These are phyloP conservation scores for Gisinianus flammeolus DNA, from an alignment of 2,888 invertebrate species.

Conservation along the genomic window DNA sequence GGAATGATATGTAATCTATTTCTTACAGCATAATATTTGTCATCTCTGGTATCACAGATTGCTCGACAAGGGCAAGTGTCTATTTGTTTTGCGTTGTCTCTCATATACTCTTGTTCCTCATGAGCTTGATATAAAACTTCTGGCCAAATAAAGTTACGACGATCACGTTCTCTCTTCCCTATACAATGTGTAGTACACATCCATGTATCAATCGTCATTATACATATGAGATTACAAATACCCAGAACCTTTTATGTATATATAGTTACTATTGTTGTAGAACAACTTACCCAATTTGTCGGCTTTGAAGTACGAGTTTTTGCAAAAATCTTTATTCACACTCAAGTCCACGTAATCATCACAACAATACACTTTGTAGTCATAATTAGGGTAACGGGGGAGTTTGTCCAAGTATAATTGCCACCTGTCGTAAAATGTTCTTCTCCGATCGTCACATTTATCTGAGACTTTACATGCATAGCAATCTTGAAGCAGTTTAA, in stretches of 20 bases:
- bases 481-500: constrained; percentile 42
- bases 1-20: constrained; percentile 8
- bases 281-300: constrained; percentile 41
- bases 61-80: constrained; percentile 25
- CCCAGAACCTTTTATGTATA: not conserved
- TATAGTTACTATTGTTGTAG: not conserved
- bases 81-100: constrained; percentile 42
- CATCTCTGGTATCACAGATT: not conserved
- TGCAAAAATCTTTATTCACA: constrained; percentile 49
- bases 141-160: constrained; percentile 46
- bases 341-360: constrained; percentile 55
- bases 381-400: constrained; percentile 47
- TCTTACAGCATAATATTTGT: constrained; percentile 24
- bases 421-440: constrained; percentile 51
- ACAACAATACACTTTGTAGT: constrained; percentile 53
- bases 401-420: constrained; percentile 46
- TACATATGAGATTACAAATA: too few relatives aligned
- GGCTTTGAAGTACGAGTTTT: constrained; percentile 45
- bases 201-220: too few relatives aligned
- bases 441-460: constrained; percentile 45
- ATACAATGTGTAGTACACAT: constrained; percentile 1
- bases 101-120: constrained; percentile 43
- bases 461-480: constrained; percentile 45
- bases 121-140: constrained; percentile 41
- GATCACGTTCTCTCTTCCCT: constrained; percentile 47